Percentiles rank a stretch among this genome's conserved stretches.
phyloP scores from a whole-genome alignment of 2,797 vertebrate genomes.

The Gallirallus australis region DNA sequence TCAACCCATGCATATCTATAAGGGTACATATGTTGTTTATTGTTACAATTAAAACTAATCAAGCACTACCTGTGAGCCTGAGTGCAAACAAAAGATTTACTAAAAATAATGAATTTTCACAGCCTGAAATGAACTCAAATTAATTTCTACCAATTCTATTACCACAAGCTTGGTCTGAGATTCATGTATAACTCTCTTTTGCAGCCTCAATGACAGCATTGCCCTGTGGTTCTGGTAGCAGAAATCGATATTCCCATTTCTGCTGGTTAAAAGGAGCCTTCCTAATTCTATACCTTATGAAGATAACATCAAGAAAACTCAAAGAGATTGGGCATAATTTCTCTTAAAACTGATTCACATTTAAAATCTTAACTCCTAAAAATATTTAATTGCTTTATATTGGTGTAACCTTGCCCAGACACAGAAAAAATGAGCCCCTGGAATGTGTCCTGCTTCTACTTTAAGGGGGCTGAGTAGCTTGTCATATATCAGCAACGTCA shows the following conservation, averaged over 20 bases:
- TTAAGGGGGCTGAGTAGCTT: background rate
- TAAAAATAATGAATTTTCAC: background rate
- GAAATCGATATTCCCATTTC: background rate
- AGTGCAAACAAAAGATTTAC: background rate
- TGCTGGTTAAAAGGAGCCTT: background rate
- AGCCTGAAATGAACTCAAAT: background rate
- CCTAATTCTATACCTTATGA: background rate
- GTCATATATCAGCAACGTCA: background rate
- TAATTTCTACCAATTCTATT: background rate
- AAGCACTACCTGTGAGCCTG: background rate
- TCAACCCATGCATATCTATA: accelerated
- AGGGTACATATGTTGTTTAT: background rate
- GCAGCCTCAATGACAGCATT: background rate
- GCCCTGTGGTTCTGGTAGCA: background rate
- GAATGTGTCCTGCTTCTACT: background rate
- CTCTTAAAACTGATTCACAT: background rate
- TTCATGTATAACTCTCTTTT: background rate
- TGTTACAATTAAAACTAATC: background rate
- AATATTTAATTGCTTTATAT: background rate
- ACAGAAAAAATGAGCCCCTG: background rate
- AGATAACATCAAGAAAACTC: background rate
- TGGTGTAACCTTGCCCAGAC: background rate
- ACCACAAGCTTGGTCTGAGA: background rate
- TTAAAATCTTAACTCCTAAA: background rate
- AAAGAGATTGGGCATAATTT: background rate